Conservation (phyloP, 2,888 invertebrate genomes). For the Cheilosia soror region DNA sequence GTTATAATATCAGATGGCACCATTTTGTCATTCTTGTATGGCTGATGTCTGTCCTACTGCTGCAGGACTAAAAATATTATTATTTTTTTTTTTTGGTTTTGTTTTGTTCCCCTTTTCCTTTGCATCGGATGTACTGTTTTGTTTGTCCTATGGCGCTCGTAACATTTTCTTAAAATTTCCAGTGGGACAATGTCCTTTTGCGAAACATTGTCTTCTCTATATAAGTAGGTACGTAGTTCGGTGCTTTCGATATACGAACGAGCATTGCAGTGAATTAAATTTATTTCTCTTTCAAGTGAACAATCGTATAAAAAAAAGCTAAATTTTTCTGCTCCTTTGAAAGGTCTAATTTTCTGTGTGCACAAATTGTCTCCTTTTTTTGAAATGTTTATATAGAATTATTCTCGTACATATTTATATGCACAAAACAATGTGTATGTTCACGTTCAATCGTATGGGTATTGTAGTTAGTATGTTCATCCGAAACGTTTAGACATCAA, state of each 20-base stretch:
- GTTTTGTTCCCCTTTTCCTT: background rate
- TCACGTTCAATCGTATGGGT: too few species aligned
- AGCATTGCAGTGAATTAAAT: conserved; percentile 46
- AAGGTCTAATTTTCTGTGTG: conserved; percentile 23
- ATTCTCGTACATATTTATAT: background rate
- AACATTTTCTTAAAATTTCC: conserved; percentile 44
- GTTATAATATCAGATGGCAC: conserved; percentile 69
- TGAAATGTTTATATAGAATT: conserved; percentile 39
- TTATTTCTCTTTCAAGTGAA: background rate
- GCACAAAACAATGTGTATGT: too few species aligned
- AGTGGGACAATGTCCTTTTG: conserved; percentile 22
- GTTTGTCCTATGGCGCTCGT: conserved; percentile 26
- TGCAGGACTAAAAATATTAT: conserved; percentile 47
- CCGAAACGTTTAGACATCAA: too few species aligned
- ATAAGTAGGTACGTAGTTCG: background rate
- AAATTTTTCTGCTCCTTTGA: background rate
- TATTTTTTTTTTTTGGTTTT: conserved; percentile 16
- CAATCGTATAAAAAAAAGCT: background rate
- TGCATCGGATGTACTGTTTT: conserved; percentile 7
- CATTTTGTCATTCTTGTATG: conserved; percentile 65
- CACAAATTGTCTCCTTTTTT: conserved; percentile 33
- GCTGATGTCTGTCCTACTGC: conserved; percentile 63
- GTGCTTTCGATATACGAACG: conserved; percentile 21
- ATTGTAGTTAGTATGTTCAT: too few species aligned
- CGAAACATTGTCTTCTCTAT: background rate